Conservation (phyloP, 2,113 vertebrate genomes). For the Nycticorax nycticorax region DNA sequence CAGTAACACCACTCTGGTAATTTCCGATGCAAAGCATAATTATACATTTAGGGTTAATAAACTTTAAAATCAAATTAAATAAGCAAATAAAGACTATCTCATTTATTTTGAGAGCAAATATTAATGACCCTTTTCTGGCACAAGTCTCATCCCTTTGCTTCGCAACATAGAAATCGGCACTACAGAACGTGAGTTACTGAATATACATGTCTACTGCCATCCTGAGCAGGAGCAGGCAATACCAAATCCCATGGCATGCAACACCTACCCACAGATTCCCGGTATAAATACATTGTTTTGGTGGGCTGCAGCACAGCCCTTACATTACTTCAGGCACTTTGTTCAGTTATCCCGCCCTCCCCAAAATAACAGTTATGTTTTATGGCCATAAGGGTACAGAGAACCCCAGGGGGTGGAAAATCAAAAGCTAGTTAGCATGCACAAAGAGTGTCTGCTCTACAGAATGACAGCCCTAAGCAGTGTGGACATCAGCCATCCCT, state of each 20-base stretch:
- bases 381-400: neutral
- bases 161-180: neutral
- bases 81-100: neutral
- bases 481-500: neutral
- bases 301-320: neutral
- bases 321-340: neutral
- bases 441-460: neutral
- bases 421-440: neutral
- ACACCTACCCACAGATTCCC: neutral
- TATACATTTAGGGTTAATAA: neutral
- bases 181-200: neutral
- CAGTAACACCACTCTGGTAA: neutral
- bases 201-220: neutral
- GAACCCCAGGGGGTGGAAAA: neutral
- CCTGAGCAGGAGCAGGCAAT: neutral
- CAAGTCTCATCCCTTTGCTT: neutral
- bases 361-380: neutral
- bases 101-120: neutral
- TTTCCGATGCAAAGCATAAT: neutral
- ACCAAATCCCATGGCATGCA: neutral
- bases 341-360: neutral
- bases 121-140: neutral
- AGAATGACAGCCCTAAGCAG: neutral
- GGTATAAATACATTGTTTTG: neutral
- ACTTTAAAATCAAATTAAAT: neutral